Evolutionary conservation across 2,797 vertebrate species (phyloP), one percentile per base, ranked within the genome.

Genomic region (Scleropages formosus): DNA sequence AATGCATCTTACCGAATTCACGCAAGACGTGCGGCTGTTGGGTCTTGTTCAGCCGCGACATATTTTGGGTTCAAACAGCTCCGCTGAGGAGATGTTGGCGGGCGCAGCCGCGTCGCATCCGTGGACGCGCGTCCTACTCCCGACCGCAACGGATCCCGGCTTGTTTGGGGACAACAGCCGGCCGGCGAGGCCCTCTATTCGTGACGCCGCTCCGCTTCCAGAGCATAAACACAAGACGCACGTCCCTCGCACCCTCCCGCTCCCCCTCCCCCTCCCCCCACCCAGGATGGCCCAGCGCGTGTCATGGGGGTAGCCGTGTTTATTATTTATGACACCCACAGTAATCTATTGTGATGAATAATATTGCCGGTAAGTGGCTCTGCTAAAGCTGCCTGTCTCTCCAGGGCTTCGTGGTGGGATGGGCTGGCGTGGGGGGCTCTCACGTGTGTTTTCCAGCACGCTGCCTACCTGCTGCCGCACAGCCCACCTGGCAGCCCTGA

Each of bases 141-240:
- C 24, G 65, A 81, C 81, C 81, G 85, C 84, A 85, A 90, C 88
- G 90, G 87, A 87, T 79, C 74, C 67, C 1, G 62, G 49, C 79
- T 80, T 92, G 90, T 93, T 91, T 91, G 80, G 85, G 68, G 83
- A 89, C 88, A 93, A 89, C 90, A 92, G 85, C n/a, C 82, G 77
- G 44, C 8, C 24, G 18, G 7, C 13, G 12, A 20, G 44, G 7
- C 39, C 24, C 27, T 47, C 66, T 64, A 22, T 71, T 63, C 20
- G 68, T n/a, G 59, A 24, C 44, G 24, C 26, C 61, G 12, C 20
- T 44, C 59, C 18, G 60, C 49, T 51, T 0, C 7, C 39, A 44
- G 24, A 9, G 46, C 4, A 58, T 61, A 69, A 75, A 75, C 56
- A 69, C 39, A 27, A 56, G 27, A 58, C 74, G 70, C 74, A 49